Conservation (phyloP, 2,113 vertebrate genomes). For the Bettongia penicillata region DNA sequence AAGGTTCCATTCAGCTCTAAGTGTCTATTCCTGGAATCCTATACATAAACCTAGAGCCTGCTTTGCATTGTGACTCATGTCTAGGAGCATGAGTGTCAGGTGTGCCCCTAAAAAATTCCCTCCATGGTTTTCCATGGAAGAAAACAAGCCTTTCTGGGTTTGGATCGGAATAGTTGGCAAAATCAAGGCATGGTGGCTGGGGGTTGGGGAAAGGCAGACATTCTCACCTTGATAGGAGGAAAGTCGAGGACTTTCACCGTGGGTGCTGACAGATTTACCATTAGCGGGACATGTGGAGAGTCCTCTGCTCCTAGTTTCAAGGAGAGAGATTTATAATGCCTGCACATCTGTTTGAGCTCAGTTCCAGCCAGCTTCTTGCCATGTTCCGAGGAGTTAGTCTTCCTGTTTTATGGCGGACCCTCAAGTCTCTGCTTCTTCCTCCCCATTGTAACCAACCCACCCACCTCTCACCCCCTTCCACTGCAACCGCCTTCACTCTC, state of each 20-base stretch:
- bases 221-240: constrained; percentile 4
- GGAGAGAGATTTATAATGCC: constrained; percentile 48
- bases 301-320: not conserved
- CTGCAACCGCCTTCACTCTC: fast-evolving
- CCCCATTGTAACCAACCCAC: not conserved
- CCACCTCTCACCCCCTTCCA: not conserved
- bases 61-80: not conserved
- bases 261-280: constrained; percentile 28
- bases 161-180: not conserved
- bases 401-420: not conserved
- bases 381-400: not conserved
- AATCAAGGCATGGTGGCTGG: not conserved
- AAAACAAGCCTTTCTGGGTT: not conserved
- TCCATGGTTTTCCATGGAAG: fast-evolving
- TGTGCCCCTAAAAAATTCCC: not conserved
- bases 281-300: fast-evolving
- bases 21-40: not conserved
- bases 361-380: not conserved
- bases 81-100: not conserved
- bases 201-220: not conserved
- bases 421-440: constrained; percentile 5
- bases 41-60: not conserved
- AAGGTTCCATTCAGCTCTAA: not conserved
- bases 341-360: not conserved
- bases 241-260: not conserved